A percentile compares a stretch with the other conserved stretches of the same genome.
phyloP scores from a whole-genome alignment of 2,797 vertebrate species.

The Clarias platycephalus region DNA sequence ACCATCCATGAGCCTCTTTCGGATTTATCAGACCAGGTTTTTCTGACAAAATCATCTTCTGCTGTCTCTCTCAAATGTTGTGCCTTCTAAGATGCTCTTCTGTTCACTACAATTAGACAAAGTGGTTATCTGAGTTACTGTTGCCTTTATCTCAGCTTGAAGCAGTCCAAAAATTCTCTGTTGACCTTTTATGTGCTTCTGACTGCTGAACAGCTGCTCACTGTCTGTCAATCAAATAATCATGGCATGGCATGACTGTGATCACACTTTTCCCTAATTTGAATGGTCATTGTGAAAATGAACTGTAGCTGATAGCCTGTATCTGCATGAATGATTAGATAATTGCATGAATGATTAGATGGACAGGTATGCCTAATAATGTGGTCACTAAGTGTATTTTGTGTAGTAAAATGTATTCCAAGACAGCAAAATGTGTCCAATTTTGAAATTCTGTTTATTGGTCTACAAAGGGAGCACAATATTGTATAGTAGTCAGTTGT shows the following conservation, averaged over 20 bases:
- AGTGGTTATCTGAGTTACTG: too few relatives aligned
- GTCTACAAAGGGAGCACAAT: background rate
- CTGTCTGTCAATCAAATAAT: background rate
- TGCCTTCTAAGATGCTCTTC: too few relatives aligned
- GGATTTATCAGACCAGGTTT: too few relatives aligned
- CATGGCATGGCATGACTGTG: background rate
- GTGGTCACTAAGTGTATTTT: background rate
- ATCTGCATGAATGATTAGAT: background rate
- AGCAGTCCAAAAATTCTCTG: too few relatives aligned
- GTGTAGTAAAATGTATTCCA: background rate
- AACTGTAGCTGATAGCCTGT: background rate
- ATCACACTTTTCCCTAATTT: background rate
- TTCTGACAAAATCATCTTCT: too few relatives aligned
- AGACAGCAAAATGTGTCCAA: background rate
- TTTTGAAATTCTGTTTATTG: background rate
- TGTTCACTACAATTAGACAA: too few relatives aligned
- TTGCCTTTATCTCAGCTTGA: too few relatives aligned
- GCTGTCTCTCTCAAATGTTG: too few relatives aligned
- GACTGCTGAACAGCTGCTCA: too few relatives aligned
- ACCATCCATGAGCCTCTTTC: too few relatives aligned
- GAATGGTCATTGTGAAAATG: background rate
- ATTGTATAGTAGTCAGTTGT: background rate
- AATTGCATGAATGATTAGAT: conserved; percentile 33
- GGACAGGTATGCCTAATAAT: background rate
- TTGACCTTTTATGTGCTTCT: too few relatives aligned